Evolutionary conservation across 2,113 vertebrate genomes (phyloP).

Genomic region (Nannobrachium achirus): DNA sequence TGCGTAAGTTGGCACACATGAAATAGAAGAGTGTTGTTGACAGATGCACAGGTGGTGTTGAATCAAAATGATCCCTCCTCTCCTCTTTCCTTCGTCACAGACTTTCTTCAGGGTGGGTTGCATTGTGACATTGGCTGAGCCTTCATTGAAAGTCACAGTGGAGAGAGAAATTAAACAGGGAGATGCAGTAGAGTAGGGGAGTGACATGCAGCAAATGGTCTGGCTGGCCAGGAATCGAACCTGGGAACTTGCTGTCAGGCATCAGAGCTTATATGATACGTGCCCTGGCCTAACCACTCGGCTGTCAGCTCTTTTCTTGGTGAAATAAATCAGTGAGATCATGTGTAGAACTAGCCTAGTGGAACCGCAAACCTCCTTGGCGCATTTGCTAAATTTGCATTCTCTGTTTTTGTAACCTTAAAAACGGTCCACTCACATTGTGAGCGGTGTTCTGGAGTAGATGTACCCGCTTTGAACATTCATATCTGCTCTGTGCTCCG

Average conservation of each 20-base stretch:
- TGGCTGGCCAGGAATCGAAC: too few relatives aligned
- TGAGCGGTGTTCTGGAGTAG: background rate
- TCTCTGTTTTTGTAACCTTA: background rate
- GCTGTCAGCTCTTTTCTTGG: too few relatives aligned
- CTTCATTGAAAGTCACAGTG: background rate
- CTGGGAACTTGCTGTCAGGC: too few relatives aligned
- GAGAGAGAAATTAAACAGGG: background rate
- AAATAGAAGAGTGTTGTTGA: background rate
- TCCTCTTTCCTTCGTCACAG: background rate
- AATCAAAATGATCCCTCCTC: background rate
- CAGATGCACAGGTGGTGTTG: background rate
- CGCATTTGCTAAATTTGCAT: too few relatives aligned
- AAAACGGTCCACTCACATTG: background rate
- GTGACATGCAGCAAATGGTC: background rate
- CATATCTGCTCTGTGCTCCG: background rate
- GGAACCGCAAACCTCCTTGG: too few relatives aligned
- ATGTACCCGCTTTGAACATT: background rate
- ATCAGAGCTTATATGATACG: too few relatives aligned
- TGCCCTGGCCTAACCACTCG: too few relatives aligned
- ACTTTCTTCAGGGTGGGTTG: background rate
- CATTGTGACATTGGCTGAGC: background rate
- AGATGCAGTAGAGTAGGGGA: background rate
- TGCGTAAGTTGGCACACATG: background rate
- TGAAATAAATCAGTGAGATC: background rate
- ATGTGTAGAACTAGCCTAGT: conserved; percentile 31